A percentile compares a stretch with the other conserved stretches of the same genome.
Conservation (phyloP, 2,797 vertebrate species). For the Dipus sagitta region DNA sequence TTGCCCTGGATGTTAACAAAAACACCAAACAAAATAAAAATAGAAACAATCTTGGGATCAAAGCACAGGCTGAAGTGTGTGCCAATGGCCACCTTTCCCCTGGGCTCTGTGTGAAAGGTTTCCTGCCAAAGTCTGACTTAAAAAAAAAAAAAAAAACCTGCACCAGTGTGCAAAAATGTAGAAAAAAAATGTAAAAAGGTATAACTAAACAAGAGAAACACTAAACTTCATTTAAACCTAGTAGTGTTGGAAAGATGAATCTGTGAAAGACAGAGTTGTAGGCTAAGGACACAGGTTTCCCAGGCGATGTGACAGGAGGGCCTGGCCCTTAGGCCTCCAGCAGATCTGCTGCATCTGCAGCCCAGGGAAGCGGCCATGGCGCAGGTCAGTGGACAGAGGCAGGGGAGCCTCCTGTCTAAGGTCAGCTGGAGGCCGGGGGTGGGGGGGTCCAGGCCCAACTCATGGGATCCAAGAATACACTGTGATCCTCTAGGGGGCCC, state of each 20-base stretch:
- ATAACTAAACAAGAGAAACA: constrained; percentile 64
- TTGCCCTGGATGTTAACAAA: constrained; percentile 69
- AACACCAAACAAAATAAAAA: constrained; percentile 78
- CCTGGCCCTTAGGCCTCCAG: not conserved
- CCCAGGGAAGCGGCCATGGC: not conserved
- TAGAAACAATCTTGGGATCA: constrained; percentile 56
- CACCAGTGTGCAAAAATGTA: not conserved
- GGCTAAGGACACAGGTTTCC: not conserved
- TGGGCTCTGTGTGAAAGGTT: constrained; percentile 20
- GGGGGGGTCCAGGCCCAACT: constrained; percentile 44
- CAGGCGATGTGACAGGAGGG: not conserved
- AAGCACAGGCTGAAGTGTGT: constrained; percentile 55
- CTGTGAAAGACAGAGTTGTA: not conserved
- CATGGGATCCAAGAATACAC: not conserved
- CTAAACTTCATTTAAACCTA: constrained; percentile 70
- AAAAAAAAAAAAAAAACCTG: constrained; percentile 62
- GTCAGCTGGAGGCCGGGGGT: not conserved
- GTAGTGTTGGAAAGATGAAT: constrained; percentile 7
- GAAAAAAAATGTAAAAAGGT: constrained; percentile 65
- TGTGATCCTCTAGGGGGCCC: constrained; percentile 44
- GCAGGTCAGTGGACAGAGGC: not conserved
- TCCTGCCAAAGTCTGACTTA: constrained; percentile 68
- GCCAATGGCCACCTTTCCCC: constrained; percentile 64
- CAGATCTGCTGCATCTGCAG: no score
- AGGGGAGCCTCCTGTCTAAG: not conserved